A percentile compares a stretch with the other conserved stretches of the same genome.
phyloP scores from a whole-genome alignment of 1,140 invertebrate species.

The Radopholus similis region DNA sequence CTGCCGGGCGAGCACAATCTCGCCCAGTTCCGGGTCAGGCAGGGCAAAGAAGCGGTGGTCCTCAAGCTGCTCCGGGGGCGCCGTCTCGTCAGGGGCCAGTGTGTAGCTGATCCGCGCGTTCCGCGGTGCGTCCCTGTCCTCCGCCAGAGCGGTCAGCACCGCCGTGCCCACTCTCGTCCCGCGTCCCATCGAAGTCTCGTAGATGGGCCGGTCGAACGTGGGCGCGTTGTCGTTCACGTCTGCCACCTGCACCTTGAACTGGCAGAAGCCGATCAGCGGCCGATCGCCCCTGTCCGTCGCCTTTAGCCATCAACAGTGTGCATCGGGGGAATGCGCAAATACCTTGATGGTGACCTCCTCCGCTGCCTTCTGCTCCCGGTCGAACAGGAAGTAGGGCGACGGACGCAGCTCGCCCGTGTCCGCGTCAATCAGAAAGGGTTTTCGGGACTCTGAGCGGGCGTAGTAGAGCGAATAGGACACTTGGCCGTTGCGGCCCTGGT shows the following conservation, averaged over 20 bases:
- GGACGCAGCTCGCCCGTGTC: conserved; percentile 49
- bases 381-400: conserved; percentile 54
- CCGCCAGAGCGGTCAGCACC: conserved; percentile 50
- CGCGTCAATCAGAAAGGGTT: conserved; percentile 54
- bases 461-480: conserved; percentile 57
- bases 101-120: conserved; percentile 52
- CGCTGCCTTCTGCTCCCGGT: conserved; percentile 42
- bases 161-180: conserved; percentile 33
- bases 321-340: too few relatives aligned
- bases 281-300: conserved; percentile 56
- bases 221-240: conserved; percentile 56
- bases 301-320: too few relatives aligned
- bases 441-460: conserved; percentile 44
- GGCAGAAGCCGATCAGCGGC: conserved; percentile 57
- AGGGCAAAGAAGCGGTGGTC: conserved; percentile 45
- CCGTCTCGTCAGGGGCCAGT: conserved; percentile 38
- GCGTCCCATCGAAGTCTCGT: conserved; percentile 43
- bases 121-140: conserved; percentile 46
- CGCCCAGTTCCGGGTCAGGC: conserved; percentile 30
- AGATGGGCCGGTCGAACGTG: conserved; percentile 48
- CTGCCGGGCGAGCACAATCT: conserved; percentile 40
- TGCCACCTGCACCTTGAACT: conserved; percentile 52
- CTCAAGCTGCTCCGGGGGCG: conserved; percentile 34
- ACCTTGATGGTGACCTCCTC: conserved; percentile 58
- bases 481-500: conserved; percentile 48